Evolutionary conservation across 1,140 invertebrate species (phyloP).

Genomic region (Cotesia typhae): DNA sequence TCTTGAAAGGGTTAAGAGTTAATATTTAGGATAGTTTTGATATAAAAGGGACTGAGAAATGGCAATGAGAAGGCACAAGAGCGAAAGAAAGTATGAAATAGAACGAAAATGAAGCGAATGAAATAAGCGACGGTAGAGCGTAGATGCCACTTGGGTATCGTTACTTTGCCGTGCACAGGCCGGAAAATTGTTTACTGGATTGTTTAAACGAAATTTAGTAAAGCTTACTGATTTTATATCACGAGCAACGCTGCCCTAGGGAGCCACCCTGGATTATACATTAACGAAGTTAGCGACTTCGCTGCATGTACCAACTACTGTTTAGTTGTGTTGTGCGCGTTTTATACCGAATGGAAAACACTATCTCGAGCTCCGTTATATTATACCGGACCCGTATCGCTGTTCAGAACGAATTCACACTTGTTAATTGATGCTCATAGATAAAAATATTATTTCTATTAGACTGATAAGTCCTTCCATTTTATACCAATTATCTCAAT

Average conservation of each 20-base stretch:
- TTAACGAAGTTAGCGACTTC: constrained; percentile 61
- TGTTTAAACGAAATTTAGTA: constrained; percentile 67
- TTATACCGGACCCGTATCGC: background rate
- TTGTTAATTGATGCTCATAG: background rate
- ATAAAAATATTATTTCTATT: too few species aligned
- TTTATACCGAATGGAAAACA: background rate
- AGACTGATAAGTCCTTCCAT: too few species aligned
- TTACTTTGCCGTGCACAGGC: constrained; percentile 64
- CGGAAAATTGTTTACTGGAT: constrained; percentile 67
- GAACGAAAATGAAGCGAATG: constrained; percentile 24
- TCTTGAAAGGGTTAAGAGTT: too few species aligned
- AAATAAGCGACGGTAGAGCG: constrained; percentile 33
- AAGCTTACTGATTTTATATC: constrained; percentile 67
- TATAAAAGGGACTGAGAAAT: background rate
- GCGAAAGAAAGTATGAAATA: constrained; percentile 12
- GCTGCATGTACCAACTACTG: background rate
- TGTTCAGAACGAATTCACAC: constrained; percentile 9
- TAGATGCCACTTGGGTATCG: constrained; percentile 59
- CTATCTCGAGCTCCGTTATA: background rate
- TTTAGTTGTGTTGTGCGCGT: background rate
- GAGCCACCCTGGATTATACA: constrained; percentile 62
- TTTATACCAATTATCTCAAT: too few species aligned
- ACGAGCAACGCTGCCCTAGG: constrained; percentile 60
- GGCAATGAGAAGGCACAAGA: background rate
- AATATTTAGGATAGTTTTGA: too few species aligned